These are phyloP conservation scores for Rotaria socialis DNA, from an alignment of 2,888 invertebrate genomes.

Conservation along the genomic window DNA sequence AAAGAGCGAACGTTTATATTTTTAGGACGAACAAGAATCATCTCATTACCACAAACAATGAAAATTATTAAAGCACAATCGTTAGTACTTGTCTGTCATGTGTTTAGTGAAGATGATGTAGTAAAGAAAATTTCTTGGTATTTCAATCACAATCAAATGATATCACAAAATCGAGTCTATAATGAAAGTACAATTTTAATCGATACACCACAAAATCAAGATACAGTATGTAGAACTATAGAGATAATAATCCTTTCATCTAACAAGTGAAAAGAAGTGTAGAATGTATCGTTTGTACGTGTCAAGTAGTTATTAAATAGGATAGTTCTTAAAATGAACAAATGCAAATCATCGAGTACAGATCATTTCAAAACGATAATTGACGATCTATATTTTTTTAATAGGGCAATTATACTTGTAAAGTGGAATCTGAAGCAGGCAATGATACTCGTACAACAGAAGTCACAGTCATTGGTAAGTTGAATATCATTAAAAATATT, in stretches of 20 bases:
- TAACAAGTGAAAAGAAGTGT: no score
- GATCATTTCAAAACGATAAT: no score
- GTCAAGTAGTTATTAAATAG: no score
- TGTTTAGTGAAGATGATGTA: background rate
- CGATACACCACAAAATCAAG: constrained; percentile 15
- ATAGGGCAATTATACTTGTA: constrained; percentile 79
- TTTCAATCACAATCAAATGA: background rate
- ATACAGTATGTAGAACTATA: background rate
- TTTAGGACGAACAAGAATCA: constrained; percentile 12
- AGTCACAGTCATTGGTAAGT: background rate
- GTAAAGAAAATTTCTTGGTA: background rate
- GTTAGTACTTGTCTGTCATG: background rate
- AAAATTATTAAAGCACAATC: constrained; percentile 14
- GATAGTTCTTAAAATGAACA: no score
- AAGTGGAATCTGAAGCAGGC: constrained; percentile 79
- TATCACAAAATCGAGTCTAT: background rate
- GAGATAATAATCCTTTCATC: no score
- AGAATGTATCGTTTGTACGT: no score
- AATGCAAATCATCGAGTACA: no score
- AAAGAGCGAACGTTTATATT: background rate
- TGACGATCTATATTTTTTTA: background rate
- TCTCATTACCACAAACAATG: background rate
- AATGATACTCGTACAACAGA: constrained; percentile 69
- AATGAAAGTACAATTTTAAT: background rate
- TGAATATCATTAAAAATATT: background rate